Base-by-base conservation (phyloP, 2,888 invertebrate species). In the Antheraea yamamai region DNA sequence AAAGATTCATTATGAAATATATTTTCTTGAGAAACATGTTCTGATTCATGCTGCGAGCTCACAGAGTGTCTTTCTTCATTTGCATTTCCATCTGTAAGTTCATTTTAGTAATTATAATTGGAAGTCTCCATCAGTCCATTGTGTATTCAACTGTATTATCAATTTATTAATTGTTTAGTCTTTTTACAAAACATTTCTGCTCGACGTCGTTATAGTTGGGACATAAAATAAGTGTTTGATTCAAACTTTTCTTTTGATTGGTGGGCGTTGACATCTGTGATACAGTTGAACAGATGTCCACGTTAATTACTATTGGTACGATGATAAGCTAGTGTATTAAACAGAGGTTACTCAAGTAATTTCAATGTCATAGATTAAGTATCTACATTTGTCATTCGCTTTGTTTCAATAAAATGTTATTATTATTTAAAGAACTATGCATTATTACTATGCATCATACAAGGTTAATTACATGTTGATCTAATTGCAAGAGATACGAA, bases 51-150 rank as follows among this genome's bases (percentile, higher is more conserved):
- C 1, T 68, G 68, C 20, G 30, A 35, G 6, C 35, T 68, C 20
- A n/a, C 39, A 18, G 35, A 68, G 6, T 23, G 35, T 39, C 16
- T 1, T 26, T n/a, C 74, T 68, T 68, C 23, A 51, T 52, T n/a
- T 52, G 23, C 52, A 23, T n/a, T 72, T 47, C 14, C 72, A 72
- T 52, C 52, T 72, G 72, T 7, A 68, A 68, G 39, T 10, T 64
- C 16, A 64, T 3, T n/a, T 26, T 26, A 64, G 23, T 64, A 64
- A 64, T 10, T 64, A 26, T 64, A 26, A 8, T 61, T 61, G 61
- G 61, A 58, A 7, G 58, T 20, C n/a, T n/a, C 2, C 7, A n/a
- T 4, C 58, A 4, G 20, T 58, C n/a, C 1, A n/a, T 58, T 10
- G 58, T n/a, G 20, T 10, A n/a, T 58, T 58, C 23, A 58, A n/a